phyloP scores from a whole-genome alignment of 1,140 invertebrate species.

The Zaprionus gabonicus region DNA sequence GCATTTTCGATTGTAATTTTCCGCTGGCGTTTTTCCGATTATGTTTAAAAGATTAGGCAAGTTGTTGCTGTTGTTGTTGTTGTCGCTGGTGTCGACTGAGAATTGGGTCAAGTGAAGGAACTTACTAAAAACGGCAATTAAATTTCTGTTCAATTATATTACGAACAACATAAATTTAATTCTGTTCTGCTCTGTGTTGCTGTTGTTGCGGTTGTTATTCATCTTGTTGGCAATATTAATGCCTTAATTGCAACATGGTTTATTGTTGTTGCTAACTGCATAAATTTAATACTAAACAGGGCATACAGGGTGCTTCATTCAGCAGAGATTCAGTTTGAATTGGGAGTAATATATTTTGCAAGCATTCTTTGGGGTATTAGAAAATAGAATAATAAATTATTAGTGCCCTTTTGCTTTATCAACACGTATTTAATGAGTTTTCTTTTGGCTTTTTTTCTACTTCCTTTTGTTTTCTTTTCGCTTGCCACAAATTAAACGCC shows the following conservation, averaged over 20 bases:
- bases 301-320: constrained; percentile 54
- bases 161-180: constrained; percentile 67
- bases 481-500: constrained; percentile 39
- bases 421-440: background rate
- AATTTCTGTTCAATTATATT: constrained; percentile 74
- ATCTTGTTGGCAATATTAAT: constrained; percentile 49
- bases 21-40: constrained; percentile 25
- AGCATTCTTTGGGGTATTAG: background rate
- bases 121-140: constrained; percentile 77
- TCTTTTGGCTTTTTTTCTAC: background rate
- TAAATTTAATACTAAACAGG: constrained; percentile 55
- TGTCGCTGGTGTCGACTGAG: constrained; percentile 57
- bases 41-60: constrained; percentile 30
- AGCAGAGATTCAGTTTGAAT: background rate
- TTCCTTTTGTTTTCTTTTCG: background rate
- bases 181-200: constrained; percentile 19
- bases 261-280: constrained; percentile 50
- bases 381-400: background rate
- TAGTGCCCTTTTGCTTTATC: constrained; percentile 2
- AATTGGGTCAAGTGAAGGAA: constrained; percentile 78
- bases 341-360: no score
- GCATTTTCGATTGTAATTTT: constrained; percentile 17
- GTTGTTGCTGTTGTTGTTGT: constrained; percentile 26
- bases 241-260: constrained; percentile 72
- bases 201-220: constrained; percentile 32